phyloP scores from a whole-genome alignment of 92 coral and sea anemone genomes.

The Parazoanthus atlanticus region DNA sequence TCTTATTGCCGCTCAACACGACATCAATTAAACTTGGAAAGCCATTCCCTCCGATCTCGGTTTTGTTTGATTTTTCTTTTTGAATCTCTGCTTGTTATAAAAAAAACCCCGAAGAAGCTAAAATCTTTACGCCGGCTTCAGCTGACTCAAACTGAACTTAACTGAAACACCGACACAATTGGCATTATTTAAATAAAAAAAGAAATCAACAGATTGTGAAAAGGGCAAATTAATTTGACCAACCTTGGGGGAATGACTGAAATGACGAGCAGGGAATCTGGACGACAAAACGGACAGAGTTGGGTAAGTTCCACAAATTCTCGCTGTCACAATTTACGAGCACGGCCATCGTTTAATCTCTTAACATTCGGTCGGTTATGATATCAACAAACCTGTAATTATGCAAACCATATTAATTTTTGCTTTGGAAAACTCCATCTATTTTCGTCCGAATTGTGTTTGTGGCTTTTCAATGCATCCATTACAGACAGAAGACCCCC shows the following conservation, averaged over 20 bases:
- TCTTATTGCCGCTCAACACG: slow-evolving; percentile 14
- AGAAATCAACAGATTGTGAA: not conserved
- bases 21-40: not conserved
- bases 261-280: not conserved
- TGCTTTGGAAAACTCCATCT: slow-evolving; percentile 9
- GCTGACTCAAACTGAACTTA: not conserved
- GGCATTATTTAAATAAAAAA: not conserved
- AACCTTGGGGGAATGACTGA: not conserved
- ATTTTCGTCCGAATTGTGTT: slow-evolving; percentile 5
- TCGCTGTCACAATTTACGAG: not conserved
- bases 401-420: slow-evolving; percentile 24
- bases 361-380: slow-evolving; percentile 9
- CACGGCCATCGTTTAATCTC: not conserved
- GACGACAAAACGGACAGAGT: not conserved
- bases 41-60: slow-evolving; percentile 1
- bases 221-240: not conserved
- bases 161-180: not conserved
- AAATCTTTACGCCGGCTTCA: not conserved
- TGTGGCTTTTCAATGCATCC: slow-evolving; percentile 5
- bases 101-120: not conserved
- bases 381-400: not conserved
- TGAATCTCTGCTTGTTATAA: not conserved
- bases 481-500: slow-evolving; percentile 13
- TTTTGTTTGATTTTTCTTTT: not conserved
- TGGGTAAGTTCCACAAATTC: not conserved